Evolutionary conservation across 2,888 invertebrate species (phyloP).

Genomic region (Dermolepida albohirtum): DNA sequence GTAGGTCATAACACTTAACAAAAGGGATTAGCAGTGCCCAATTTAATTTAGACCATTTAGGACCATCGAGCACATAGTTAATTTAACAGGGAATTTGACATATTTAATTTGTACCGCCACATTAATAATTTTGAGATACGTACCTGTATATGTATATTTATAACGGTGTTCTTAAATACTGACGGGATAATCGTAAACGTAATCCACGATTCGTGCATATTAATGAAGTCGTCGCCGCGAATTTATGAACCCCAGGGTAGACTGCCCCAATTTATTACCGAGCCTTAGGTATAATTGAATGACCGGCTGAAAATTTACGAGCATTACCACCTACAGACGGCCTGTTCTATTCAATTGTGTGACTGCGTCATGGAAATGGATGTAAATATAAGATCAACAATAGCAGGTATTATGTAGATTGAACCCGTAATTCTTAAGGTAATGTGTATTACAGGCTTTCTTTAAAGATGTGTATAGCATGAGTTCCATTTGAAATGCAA

Average conservation of each 20-base stretch:
- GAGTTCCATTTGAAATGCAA: too few relatives aligned
- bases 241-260: conserved; percentile 39
- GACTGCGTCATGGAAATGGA: neutral
- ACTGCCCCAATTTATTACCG: conserved; percentile 34
- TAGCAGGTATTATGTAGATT: conserved; percentile 19
- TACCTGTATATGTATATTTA: too few relatives aligned
- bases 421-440: conserved; percentile 18
- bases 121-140: neutral
- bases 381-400: conserved; percentile 12
- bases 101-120: conserved; percentile 7
- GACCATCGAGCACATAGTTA: too few relatives aligned
- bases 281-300: conserved; percentile 39
- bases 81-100: neutral
- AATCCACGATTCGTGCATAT: conserved; percentile 40
- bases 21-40: too few relatives aligned
- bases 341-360: conserved; percentile 24
- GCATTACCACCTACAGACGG: conserved; percentile 33
- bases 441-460: conserved; percentile 7
- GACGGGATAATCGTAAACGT: conserved; percentile 5
- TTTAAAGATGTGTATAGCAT: neutral
- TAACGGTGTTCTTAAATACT: conserved; percentile 27
- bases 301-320: conserved; percentile 39
- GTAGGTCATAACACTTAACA: too few relatives aligned
- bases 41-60: too few relatives aligned
- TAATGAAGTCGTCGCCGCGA: conserved; percentile 42